Evolutionary conservation across 2,888 invertebrate species (phyloP), one percentile per base, ranked within the genome.

Genomic region (Heliconius ethilla): DNA sequence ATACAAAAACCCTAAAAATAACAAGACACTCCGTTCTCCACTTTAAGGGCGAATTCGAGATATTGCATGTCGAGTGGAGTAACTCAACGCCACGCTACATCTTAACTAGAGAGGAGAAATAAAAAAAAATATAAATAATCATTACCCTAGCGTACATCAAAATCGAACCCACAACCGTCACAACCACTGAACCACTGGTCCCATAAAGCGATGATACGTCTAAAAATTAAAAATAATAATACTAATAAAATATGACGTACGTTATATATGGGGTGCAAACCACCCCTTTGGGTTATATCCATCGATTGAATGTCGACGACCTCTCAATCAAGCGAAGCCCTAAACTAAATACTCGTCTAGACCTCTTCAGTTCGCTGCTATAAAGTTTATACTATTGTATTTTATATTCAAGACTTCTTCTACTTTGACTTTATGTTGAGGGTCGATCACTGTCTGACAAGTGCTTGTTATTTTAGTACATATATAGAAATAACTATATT

Each of bases 291-390:
- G 22, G 4, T 69, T 63, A 40, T 45, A 45, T n/a, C 75, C 79
- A 82, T 81, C 76, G 80, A 80, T 81, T 82, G 83, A 76, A 70
- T 80, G 80, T 83, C 84, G 81, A 81, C 82, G 84, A 85, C 83
- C 85, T 80, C 81, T 82, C 83, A 83, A 84, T 84, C 83, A 84
- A 82, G 79, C 70, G 83, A 84, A 84, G 82, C 83, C 83, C 82
- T 81, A 83, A 83, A 84, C 83, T 82, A 83, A 84, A 84, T 81
- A 80, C 83, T 51, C 67, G 80, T 72, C 76, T 76, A 76, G 76
- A 76, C 76, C 70, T 75, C 63, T 63, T 74, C 74, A 73, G 62
- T 74, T 62, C 40, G 63, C 63, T 18, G 29, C 63, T 74, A 63
- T 33, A 72, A 59, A 72, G n/a, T 51, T 33, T n/a, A 55, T n/a